Evolutionary conservation across 2,888 invertebrate genomes (phyloP).

Genomic region (Creontiades dilutus): DNA sequence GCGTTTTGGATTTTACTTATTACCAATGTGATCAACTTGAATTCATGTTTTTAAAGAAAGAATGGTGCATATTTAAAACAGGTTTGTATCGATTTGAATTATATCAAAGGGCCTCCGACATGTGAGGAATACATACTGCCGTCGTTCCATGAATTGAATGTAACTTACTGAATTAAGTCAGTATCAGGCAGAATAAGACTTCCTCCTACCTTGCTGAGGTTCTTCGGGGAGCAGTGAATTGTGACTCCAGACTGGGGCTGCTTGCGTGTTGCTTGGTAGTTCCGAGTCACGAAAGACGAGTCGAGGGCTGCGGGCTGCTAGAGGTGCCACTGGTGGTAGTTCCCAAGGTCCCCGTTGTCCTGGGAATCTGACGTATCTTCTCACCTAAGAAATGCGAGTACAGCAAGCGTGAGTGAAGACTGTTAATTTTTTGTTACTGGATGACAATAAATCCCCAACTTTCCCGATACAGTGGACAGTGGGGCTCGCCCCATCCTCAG

Average conservation of each 20-base stretch:
- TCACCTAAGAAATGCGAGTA: conserved; percentile 57
- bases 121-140: conserved; percentile 12
- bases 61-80: neutral
- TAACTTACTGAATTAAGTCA: neutral
- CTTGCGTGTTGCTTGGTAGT: conserved; percentile 76
- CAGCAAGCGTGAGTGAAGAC: neutral
- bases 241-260: conserved; percentile 72
- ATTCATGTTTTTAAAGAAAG: too few species aligned
- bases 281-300: conserved; percentile 77
- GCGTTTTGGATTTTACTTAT: too few species aligned
- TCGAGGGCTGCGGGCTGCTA: conserved; percentile 76
- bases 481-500: too few species aligned
- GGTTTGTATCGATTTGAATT: neutral
- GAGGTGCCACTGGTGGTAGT: conserved; percentile 37
- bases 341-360: conserved; percentile 52
- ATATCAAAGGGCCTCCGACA: conserved; percentile 13
- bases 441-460: too few species aligned
- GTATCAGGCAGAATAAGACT: neutral
- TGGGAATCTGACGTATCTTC: conserved; percentile 75
- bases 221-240: conserved; percentile 72
- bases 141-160: neutral
- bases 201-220: conserved; percentile 73
- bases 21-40: too few species aligned
- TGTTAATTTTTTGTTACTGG: too few species aligned
- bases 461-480: too few species aligned